Percentiles rank a stretch among this genome's conserved stretches.
Conservation (phyloP, 2,113 vertebrate species). For the Seriola rivoliana region DNA sequence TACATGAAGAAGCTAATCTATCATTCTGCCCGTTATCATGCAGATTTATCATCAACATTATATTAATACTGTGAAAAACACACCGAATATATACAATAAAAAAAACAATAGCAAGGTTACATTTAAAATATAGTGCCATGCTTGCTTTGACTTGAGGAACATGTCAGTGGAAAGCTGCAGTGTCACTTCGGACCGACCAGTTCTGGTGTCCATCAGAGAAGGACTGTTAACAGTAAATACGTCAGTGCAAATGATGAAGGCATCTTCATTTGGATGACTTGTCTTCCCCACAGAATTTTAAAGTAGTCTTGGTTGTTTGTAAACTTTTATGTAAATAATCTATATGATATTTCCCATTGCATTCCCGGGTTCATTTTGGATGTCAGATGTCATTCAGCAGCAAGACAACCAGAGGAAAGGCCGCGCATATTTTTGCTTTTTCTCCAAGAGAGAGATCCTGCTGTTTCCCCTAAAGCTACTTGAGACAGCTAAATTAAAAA, state of each 20-base stretch:
- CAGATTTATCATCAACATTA: conserved; percentile 53
- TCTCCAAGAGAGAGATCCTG: too few species aligned
- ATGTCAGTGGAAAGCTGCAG: background rate
- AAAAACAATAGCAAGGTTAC: conserved; percentile 25
- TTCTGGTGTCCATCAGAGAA: background rate
- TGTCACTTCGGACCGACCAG: background rate
- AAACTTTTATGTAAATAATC: background rate
- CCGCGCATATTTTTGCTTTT: too few species aligned
- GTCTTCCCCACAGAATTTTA: background rate
- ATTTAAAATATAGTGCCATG: background rate
- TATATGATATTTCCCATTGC: background rate
- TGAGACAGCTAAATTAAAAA: too few species aligned
- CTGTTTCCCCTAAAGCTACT: too few species aligned
- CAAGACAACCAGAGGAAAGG: background rate
- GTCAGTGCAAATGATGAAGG: background rate
- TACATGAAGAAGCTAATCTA: conserved; percentile 37
- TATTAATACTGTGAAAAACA: conserved; percentile 51
- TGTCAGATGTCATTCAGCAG: background rate
- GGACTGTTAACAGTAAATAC: background rate
- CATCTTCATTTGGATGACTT: background rate
- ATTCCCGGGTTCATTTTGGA: background rate
- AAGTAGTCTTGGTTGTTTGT: background rate
- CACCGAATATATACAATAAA: conserved; percentile 61
- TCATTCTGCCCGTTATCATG: conserved; percentile 51
- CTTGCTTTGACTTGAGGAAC: background rate